Evolutionary conservation across 2,113 vertebrate species (phyloP), one percentile per base, ranked within the genome.

Genomic region (Ptychochromis oligacanthus): DNA sequence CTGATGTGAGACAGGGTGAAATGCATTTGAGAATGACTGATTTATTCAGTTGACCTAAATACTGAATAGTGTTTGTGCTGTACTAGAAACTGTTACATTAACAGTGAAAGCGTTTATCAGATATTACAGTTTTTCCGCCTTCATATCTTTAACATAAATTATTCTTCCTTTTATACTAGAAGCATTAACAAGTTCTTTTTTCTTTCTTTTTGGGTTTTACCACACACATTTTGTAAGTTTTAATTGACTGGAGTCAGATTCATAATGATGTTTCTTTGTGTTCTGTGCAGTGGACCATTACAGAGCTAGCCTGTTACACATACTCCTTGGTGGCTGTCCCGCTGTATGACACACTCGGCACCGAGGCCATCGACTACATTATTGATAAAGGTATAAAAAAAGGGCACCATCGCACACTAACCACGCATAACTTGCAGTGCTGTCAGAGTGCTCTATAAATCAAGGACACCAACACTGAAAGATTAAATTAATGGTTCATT

Each of bases 311-410:
- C 18, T 99, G 98, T 87, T 98, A 99, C 81, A 89, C 98, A 0
- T 99, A 96, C 90, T 98, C 98, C 8, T 94, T 99, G 95, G 97
- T 98, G 92, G 82, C 94, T 0, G 97, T 99, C n/a, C 98, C 98
- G 0, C 95, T 99, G 46, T 99, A 99, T 1, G 98, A 99, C 81
- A 99, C 98, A 0, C 96, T 99, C 22, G 98, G 98, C 86, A 36
- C 83, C 1, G 97, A 99, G 57, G 97, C 98, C 49, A 98, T 99
- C 80, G 89, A 89, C 0, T 97, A 97, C 92, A 96, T 97, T 83
- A 88, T 99, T 57, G 96, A 98, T 86, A 97, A 94, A 97, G 98
- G 98, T 99, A 95, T 8, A 18, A 34, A 34, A n/a, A 56, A 75
- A n/a, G 31, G 22, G 46, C 28, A 28, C 58, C 1, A 18, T 62